Base-by-base conservation (phyloP, 2,797 vertebrate species). In the Phalanger gymnotis region DNA sequence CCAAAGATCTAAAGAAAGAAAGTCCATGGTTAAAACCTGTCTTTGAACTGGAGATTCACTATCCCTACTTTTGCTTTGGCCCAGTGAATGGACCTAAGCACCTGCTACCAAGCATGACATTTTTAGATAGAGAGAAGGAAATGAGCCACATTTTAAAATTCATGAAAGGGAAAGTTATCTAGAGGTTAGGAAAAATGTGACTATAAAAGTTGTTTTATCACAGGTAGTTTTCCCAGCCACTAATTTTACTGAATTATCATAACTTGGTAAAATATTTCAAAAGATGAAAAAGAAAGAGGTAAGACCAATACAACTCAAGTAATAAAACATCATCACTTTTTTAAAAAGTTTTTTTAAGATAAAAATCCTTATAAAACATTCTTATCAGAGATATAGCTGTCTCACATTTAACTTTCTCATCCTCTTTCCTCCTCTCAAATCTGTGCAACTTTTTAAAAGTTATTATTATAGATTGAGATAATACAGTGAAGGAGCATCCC, bases 121-220 rank as follows among this genome's bases (percentile, higher is more conserved):
- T 92, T 61, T 53, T 55, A 66, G 40, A 81, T 93, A 94, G 94
- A 61, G 3, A 92, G 31, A 93, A 34, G 56, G 11, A 27, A 91
- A 55, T 93, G 47, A 54, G 94, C 27, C 27, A 52, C 92, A 92
- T 16, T 95, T 96, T 10, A 66, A 94, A 81, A 53, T 52, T 61
- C 96, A 81, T 92, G 47, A 27, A 57, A 96, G 56, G 61, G 55
- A 90, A 92, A 90, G 54, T 94, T 96, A 54, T 94, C 66, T 91
- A 93, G 94, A 90, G 73, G 92, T 73, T 91, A 12, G 10, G 51
- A 94, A 16, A 54, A 93, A 53, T 53, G 52, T 5, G 12, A 94
- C 5, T 91, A 53, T 27, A 93, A 96, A 87, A 27, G 53, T 95
- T 91, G 12, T 28, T 95, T 28, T 73, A 61, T 53, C 12, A 56